phyloP scores from a whole-genome alignment of 1,140 invertebrate species.

The Macrobrachium nipponense region DNA sequence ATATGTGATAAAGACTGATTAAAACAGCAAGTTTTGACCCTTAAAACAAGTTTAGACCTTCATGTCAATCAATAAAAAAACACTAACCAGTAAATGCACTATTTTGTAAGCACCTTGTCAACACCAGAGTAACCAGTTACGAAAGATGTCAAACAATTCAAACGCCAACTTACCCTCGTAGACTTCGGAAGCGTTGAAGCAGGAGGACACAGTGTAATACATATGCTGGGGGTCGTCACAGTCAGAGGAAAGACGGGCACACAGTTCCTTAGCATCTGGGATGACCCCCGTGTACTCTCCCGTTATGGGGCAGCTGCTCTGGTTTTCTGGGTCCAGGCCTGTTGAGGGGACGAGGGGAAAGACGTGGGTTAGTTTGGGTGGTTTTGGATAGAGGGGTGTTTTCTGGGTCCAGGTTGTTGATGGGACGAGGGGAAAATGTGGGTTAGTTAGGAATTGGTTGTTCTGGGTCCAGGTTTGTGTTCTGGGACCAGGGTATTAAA shows the following conservation, averaged over 20 bases:
- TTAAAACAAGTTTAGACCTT: too few species aligned
- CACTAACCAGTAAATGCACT: too few species aligned
- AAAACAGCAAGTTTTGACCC: too few species aligned
- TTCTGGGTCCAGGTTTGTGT: too few species aligned
- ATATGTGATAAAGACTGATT: too few species aligned
- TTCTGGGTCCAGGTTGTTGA: not conserved
- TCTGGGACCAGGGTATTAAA: too few species aligned
- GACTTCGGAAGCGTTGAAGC: slow-evolving; percentile 73
- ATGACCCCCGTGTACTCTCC: slow-evolving; percentile 79
- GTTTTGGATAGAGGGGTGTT: not conserved
- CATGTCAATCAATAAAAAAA: too few species aligned
- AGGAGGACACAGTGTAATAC: slow-evolving; percentile 80
- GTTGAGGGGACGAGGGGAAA: not conserved
- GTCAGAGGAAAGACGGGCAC: slow-evolving; percentile 79
- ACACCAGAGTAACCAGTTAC: not conserved
- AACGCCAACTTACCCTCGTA: slow-evolving; percentile 74
- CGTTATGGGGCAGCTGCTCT: slow-evolving; percentile 77
- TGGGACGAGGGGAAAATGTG: too few species aligned
- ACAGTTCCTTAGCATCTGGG: slow-evolving; percentile 76
- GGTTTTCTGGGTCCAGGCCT: slow-evolving; percentile 63
- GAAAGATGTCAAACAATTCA: not conserved
- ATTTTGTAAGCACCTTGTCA: too few species aligned
- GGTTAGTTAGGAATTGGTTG: too few species aligned
- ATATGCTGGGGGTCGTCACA: slow-evolving; percentile 79
- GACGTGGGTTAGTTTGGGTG: not conserved